Percentiles rank a stretch among this genome's conserved stretches.
phyloP scores from a whole-genome alignment of 2,888 invertebrate genomes.

The Octodonta nipae region DNA sequence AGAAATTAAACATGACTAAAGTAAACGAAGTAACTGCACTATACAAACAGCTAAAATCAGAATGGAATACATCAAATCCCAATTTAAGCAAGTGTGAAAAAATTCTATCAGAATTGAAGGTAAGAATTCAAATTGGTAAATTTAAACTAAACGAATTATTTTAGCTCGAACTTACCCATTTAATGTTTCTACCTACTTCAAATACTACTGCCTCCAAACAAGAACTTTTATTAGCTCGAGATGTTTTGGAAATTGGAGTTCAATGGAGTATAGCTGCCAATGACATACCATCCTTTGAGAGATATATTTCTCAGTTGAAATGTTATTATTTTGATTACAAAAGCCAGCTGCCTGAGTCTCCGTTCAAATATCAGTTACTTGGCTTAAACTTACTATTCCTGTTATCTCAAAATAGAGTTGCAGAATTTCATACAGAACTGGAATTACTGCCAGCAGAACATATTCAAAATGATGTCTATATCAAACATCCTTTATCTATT shows the following conservation, averaged over 20 bases:
- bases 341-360: conserved; percentile 73
- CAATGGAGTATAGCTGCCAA: conserved; percentile 87
- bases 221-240: conserved; percentile 74
- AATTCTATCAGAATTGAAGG: conserved; percentile 72
- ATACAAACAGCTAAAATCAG: conserved; percentile 72
- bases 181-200: conserved; percentile 74
- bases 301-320: conserved; percentile 94
- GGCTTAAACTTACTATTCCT: conserved; percentile 89
- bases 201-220: conserved; percentile 60
- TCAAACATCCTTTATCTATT: conserved; percentile 83
- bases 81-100: conserved; percentile 80
- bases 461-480: conserved; percentile 85
- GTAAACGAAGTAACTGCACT: conserved; percentile 62
- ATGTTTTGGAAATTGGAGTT: conserved; percentile 89
- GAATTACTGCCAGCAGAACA: conserved; percentile 85
- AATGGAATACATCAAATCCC: conserved; percentile 68
- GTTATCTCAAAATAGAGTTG: conserved; percentile 88
- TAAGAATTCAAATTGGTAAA: conserved; percentile 28
- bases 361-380: conserved; percentile 85
- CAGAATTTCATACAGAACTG: conserved; percentile 95
- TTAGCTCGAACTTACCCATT: conserved; percentile 69
- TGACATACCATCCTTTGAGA: conserved; percentile 90
- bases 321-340: conserved; percentile 90
- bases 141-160: conserved; percentile 6
- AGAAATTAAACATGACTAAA: conserved; percentile 43